Evolutionary conservation across 2,888 invertebrate genomes (phyloP).

Genomic region (Ommatoiulus sabulosus): DNA sequence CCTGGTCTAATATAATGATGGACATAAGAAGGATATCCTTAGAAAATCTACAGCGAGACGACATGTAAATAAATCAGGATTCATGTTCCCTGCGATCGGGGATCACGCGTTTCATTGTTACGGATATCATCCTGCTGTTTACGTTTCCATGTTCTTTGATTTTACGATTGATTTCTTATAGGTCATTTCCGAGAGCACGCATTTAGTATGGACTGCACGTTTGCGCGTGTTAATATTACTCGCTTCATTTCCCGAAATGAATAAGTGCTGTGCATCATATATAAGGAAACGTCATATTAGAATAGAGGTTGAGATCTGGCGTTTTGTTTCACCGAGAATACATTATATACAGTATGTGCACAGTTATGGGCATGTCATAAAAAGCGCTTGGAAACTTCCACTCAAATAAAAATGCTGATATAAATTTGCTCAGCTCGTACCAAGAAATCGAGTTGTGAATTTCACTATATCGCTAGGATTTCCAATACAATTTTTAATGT

Average conservation of each 20-base stretch:
- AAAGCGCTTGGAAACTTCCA: not conserved
- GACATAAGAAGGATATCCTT: conserved; percentile 27
- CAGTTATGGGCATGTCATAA: not conserved
- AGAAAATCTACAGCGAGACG: not conserved
- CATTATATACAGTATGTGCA: not conserved
- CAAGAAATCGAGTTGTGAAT: too few species aligned
- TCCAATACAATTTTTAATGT: too few species aligned
- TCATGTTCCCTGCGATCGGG: not conserved
- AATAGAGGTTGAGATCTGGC: not conserved
- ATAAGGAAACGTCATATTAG: not conserved
- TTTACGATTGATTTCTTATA: not conserved
- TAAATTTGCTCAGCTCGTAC: too few species aligned
- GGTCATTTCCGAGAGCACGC: conserved; percentile 23
- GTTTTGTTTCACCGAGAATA: not conserved
- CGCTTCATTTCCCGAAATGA: conserved; percentile 3
- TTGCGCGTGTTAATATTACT: not conserved
- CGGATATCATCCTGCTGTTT: not conserved
- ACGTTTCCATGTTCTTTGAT: not conserved
- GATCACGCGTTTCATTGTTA: not conserved
- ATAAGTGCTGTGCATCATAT: not conserved
- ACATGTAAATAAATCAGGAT: not conserved
- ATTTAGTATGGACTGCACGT: not conserved
- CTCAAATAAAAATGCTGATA: too few species aligned
- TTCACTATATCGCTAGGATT: too few species aligned
- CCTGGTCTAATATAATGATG: not conserved